These are phyloP conservation scores for Alethe castanea DNA, from an alignment of 2,113 vertebrate species.

Conservation along the genomic window DNA sequence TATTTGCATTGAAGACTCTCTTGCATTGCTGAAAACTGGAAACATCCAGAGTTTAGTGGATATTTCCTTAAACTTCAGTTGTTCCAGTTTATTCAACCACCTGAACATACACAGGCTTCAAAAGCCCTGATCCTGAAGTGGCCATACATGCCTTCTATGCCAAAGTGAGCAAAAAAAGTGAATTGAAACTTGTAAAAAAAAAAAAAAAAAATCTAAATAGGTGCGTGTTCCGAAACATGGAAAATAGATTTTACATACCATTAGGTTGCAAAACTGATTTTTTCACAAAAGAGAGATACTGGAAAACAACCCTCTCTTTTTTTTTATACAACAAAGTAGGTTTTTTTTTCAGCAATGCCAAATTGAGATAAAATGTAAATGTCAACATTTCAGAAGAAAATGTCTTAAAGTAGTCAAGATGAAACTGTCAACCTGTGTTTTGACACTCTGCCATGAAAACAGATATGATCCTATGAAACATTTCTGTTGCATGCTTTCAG, in stretches of 20 bases:
- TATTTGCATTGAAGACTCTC: background rate
- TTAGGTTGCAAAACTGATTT: background rate
- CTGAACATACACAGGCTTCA: background rate
- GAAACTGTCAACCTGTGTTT: background rate
- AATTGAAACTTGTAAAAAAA: background rate
- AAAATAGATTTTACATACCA: background rate
- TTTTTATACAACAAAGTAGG: background rate
- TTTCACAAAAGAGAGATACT: background rate
- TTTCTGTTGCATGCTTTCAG: background rate
- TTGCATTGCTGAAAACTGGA: background rate
- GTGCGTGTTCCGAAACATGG: background rate
- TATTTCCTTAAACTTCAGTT: background rate
- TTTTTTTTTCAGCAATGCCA: background rate
- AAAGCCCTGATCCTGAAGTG: background rate
- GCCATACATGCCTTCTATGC: background rate
- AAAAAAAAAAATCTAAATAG: background rate
- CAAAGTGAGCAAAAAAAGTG: background rate
- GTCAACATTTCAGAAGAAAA: background rate
- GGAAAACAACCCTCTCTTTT: fast-evolving
- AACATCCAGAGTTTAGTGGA: background rate
- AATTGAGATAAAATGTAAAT: background rate
- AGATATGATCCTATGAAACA: background rate
- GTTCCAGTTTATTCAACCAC: background rate
- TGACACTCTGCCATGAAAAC: background rate
- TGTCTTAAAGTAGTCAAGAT: background rate